Evolutionary conservation across 2,888 invertebrate genomes (phyloP), one percentile per base, ranked within the genome.

Genomic region (Molorchus minor): DNA sequence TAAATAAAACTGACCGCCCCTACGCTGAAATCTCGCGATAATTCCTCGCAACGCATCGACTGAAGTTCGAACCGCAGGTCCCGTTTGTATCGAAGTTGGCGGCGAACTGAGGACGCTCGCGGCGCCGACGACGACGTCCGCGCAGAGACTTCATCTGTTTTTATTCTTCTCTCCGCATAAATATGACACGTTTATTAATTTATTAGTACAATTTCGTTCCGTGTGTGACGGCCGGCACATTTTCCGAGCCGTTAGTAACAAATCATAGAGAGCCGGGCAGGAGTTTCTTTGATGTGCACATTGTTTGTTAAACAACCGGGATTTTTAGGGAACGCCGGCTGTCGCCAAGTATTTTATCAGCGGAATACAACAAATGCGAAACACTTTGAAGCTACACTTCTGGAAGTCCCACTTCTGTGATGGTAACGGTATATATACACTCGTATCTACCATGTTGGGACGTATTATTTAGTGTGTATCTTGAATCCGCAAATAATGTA

Each of bases 31-130:
- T 53, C 35, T 58, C 54, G 47, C 58, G 58, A 25, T 25, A 53
- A 49, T 3, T 35, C 25, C 20, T 40, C 53, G 38, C 41, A 36
- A 30, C 40, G 41, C 40, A 56, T 59, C 56, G 56, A 56, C 46
- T 56, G 47, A 57, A 65, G 54, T 46, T 64, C 63, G 65, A 44
- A 56, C 58, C 56, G 59, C 65, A 69, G 76, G 77, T 77, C 77
- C 75, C 77, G 75, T 74, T 75, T 72, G 72, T 75, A 71, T 73
- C 74, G 68, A 68, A 72, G 78, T 75, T 75, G 75, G 74, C 78
- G 77, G 75, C 71, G 73, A 75, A 79, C 79, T 79, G 78, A 77
- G 68, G 76, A 75, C 72, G 74, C 71, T 69, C 64, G 61, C 68
- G 73, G 67, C 71, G 72, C 68, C 69, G 65, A 63, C 69, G 69